These are phyloP conservation scores for Balaenoptera acutorostrata DNA, from an alignment of 2,113 vertebrate species.

Conservation along the genomic window DNA sequence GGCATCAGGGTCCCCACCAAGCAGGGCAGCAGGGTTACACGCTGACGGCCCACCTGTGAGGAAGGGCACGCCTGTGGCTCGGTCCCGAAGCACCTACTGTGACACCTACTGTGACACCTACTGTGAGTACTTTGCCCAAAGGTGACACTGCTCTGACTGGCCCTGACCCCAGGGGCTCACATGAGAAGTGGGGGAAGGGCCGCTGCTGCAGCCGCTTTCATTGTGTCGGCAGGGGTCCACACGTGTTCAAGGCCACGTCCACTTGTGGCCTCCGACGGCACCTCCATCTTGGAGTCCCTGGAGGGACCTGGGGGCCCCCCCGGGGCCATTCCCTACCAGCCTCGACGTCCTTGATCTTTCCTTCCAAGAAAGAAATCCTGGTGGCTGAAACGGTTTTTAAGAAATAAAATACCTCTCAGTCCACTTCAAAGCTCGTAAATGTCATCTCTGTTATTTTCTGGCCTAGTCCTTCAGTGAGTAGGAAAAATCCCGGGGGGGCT, in stretches of 20 bases:
- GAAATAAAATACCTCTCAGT: background rate
- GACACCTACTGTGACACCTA: background rate
- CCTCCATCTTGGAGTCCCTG: rapidly evolving
- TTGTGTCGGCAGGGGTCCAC: rapidly evolving
- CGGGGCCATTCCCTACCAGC: rapidly evolving
- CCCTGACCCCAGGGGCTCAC: background rate
- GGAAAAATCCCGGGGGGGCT: background rate
- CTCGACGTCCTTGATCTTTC: background rate
- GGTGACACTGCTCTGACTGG: no score
- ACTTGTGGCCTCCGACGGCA: background rate
- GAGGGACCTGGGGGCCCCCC: background rate
- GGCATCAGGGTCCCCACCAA: rapidly evolving
- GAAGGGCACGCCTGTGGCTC: background rate
- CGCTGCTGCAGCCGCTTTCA: rapidly evolving
- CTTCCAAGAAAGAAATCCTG: background rate
- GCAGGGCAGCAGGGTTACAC: background rate
- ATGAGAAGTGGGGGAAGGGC: background rate
- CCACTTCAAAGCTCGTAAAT: background rate
- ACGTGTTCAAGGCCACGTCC: rapidly evolving
- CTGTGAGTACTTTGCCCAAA: background rate
- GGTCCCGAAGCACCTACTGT: background rate
- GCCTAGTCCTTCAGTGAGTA: background rate
- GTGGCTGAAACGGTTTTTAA: background rate
- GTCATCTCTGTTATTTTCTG: background rate
- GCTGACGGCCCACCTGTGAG: background rate